phyloP scores from a whole-genome alignment of 2,888 invertebrate species.

The Coelinius sp. region DNA sequence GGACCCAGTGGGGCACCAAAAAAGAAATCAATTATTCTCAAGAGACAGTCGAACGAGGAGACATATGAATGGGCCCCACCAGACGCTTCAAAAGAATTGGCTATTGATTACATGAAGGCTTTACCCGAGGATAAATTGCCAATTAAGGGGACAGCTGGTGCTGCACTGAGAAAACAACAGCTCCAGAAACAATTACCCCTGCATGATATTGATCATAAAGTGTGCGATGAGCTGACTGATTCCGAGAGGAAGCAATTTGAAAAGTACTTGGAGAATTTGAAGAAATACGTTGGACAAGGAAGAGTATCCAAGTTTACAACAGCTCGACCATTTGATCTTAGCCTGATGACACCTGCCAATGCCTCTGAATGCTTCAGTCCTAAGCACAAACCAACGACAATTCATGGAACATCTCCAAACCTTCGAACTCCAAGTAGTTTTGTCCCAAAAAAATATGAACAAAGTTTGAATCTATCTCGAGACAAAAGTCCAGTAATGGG shows the following conservation, averaged over 20 bases:
- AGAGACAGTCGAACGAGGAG: constrained; percentile 70
- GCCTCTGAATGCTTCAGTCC: constrained; percentile 61
- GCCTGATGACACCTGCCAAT: constrained; percentile 61
- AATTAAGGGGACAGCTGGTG: constrained; percentile 85
- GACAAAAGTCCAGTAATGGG: not conserved
- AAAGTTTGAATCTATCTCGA: not conserved
- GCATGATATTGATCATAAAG: constrained; percentile 82
- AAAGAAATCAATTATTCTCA: constrained; percentile 49
- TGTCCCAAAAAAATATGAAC: constrained; percentile 49
- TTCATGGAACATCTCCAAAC: constrained; percentile 47
- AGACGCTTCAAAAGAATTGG: constrained; percentile 77
- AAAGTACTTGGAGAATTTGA: constrained; percentile 75
- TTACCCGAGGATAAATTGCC: constrained; percentile 76
- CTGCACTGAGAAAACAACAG: constrained; percentile 83
- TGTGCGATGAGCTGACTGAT: constrained; percentile 74
- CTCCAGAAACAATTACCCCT: constrained; percentile 88
- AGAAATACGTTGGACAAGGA: constrained; percentile 83
- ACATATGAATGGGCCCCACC: constrained; percentile 86
- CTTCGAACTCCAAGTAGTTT: constrained; percentile 67
- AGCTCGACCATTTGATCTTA: constrained; percentile 59
- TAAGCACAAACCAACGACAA: constrained; percentile 50
- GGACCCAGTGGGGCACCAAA: constrained; percentile 59
- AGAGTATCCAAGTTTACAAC: constrained; percentile 76
- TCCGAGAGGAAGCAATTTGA: constrained; percentile 71
- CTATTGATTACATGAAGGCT: constrained; percentile 76